Percentiles rank a stretch among this genome's conserved stretches.
phyloP scores from a whole-genome alignment of 2,888 invertebrate genomes.

The Drosophila buzzatii region DNA sequence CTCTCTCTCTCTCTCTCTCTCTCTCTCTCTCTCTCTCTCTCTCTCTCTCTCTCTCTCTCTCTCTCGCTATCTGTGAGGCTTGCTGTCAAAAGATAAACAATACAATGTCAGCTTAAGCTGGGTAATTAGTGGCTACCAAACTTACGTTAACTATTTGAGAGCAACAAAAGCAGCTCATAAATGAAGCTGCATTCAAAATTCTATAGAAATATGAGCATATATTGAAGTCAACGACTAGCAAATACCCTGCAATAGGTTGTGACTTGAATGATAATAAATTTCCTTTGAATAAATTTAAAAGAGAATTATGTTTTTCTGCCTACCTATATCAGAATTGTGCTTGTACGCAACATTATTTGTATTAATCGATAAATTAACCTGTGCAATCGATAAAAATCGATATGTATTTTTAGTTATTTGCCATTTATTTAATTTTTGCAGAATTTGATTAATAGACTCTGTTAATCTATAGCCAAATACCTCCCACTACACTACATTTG shows the following conservation, averaged over 20 bases:
- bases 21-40: neutral
- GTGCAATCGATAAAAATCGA: neutral
- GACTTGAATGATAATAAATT: too few species aligned
- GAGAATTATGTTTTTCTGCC: too few species aligned
- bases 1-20: neutral
- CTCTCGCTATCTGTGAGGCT: conserved; percentile 13
- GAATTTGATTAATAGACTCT: too few species aligned
- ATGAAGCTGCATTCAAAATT: conserved; percentile 2
- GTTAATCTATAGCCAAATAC: too few species aligned
- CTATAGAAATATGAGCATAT: neutral
- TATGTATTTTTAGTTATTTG: neutral
- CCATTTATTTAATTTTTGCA: too few species aligned
- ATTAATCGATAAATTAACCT: neutral
- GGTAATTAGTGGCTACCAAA: conserved; percentile 58
- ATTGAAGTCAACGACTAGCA: neutral
- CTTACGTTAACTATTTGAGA: conserved; percentile 10
- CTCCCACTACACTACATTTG: too few species aligned
- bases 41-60: too few species aligned
- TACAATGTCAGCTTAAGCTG: conserved; percentile 36
- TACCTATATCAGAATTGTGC: too few species aligned
- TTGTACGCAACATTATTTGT: too few species aligned
- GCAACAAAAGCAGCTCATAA: conserved; percentile 22
- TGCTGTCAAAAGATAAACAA: conserved; percentile 55
- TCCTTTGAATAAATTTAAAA: too few species aligned
- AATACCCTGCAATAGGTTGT: neutral